Evolutionary conservation across 2,797 vertebrate species (phyloP), one percentile per base, ranked within the genome.

Genomic region (Muraenolepis orangiensis): DNA sequence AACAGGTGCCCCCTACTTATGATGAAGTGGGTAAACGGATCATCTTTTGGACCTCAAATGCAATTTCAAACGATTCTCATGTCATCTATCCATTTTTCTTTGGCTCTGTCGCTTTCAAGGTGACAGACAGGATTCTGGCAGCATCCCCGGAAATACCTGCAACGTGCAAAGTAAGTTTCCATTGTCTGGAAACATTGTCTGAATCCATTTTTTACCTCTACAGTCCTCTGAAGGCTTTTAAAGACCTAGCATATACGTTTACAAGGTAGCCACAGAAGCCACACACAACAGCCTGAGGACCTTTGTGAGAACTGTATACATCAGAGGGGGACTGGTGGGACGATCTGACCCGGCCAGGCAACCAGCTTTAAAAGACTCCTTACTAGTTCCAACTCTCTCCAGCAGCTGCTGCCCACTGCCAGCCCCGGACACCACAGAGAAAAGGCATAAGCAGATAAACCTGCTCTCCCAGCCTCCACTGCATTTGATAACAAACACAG

Each of bases 261-360:
- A 57, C 46, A 57, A 5, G 46, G 20, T 10, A 6, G 46, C 18
- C 46, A 51, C 46, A 20, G 46, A 66, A 66, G 23, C 26, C 64
- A 66, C 23, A 66, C 64, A 66, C 23, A 66, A 29, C 64, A 66
- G 10, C 1, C n/a, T 66, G 13, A 57, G 46, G 20, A 57, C 42
- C 42, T 20, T 20, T 18, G 42, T 20, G 42, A 51, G 42, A 51
- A 16, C 18, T 20, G 18, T 16, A 18, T 51, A 20, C 18, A 51
- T 20, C 42, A 14, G 13, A 23, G 83, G 84, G 75, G 81, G 69
- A 84, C 85, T 6, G 6, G 72, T 70, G 38, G 12, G 29, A 71
- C 34, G 68, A 77, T 77, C 14, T 14, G 18, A 57, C 32, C 72
- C 64, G 70, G 28, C n/a, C 32, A 80, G 73, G 34, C 46, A 72